Evolutionary conservation across 2,113 vertebrate species (phyloP).

Genomic region (Coryphaenoides rupestris): DNA sequence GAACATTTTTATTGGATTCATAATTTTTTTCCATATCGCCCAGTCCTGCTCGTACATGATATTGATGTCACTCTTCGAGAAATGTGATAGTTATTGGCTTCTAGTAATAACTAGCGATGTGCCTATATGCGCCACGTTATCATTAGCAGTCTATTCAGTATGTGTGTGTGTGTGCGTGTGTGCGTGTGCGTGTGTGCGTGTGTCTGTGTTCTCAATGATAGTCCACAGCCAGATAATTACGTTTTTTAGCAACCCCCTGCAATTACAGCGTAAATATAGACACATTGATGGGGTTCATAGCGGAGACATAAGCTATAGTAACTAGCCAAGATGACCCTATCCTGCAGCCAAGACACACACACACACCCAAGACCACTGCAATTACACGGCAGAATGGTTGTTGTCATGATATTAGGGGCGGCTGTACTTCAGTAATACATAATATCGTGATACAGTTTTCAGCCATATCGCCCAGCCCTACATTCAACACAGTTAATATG

Average conservation of each 20-base stretch:
- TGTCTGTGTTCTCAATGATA: constrained; percentile 15
- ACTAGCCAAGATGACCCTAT: constrained; percentile 4
- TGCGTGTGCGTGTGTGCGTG: constrained; percentile 5
- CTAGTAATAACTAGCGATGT: too few species aligned
- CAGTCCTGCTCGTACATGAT: too few species aligned
- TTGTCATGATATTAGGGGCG: constrained; percentile 25
- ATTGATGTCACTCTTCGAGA: too few species aligned
- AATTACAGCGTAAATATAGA: constrained; percentile 43
- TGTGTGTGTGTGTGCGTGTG: not conserved
- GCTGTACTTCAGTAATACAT: not conserved
- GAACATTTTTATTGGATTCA: too few species aligned
- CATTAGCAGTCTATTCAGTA: not conserved
- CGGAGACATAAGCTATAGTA: constrained; percentile 2
- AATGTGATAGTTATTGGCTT: too few species aligned
- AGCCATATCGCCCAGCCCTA: too few species aligned
- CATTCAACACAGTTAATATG: too few species aligned
- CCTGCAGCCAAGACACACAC: constrained; percentile 5
- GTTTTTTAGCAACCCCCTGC: constrained; percentile 26
- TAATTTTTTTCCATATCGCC: too few species aligned
- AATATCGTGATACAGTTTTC: not conserved
- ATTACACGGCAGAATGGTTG: constrained; percentile 27
- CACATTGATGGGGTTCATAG: constrained; percentile 4
- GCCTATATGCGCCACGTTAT: not conserved
- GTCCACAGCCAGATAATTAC: constrained; percentile 25
- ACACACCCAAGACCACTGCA: not conserved